A percentile compares a stretch with the other conserved stretches of the same genome.
phyloP scores from a whole-genome alignment of 2,888 invertebrate genomes.

The Agonopterix alstromeriana region DNA sequence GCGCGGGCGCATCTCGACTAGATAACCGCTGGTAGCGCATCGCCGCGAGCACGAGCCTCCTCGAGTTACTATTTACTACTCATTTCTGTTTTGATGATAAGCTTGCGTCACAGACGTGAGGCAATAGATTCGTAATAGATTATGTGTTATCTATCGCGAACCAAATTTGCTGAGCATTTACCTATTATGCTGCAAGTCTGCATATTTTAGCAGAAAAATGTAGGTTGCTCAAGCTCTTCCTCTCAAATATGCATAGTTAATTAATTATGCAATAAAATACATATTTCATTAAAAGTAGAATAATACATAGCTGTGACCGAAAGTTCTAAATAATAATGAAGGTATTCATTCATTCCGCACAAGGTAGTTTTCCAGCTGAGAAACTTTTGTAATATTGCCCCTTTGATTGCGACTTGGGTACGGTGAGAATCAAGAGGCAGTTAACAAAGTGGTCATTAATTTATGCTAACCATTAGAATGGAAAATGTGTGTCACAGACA shows the following conservation, averaged over 20 bases:
- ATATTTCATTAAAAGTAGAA: no score
- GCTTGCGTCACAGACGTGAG: conserved; percentile 28
- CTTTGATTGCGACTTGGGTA: conserved; percentile 17
- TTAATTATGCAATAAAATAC: no score
- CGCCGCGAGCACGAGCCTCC: conserved; percentile 12
- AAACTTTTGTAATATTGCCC: conserved; percentile 15
- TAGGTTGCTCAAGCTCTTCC: no score
- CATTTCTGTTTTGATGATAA: conserved; percentile 31
- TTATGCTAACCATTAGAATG: conserved; percentile 21
- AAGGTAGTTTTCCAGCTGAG: conserved; percentile 21
- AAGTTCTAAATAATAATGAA: conserved; percentile 8
- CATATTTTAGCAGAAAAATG: neutral
- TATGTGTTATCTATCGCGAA: neutral
- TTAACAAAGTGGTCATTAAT: conserved; percentile 16
- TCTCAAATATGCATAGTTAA: no score
- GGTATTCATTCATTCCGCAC: neutral
- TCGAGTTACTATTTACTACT: conserved; percentile 18
- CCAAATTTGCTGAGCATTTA: neutral
- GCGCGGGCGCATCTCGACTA: conserved; percentile 46
- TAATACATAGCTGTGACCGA: conserved; percentile 2
- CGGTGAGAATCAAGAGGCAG: conserved; percentile 13
- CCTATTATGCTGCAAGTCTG: neutral
- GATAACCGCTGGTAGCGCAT: conserved; percentile 6
- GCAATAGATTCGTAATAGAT: conserved; percentile 15
- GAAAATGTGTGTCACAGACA: conserved; percentile 20